A percentile compares a stretch with the other conserved stretches of the same genome.
Evolutionary conservation across 2,888 invertebrate genomes (phyloP).

Genomic region (Beris morrisii): DNA sequence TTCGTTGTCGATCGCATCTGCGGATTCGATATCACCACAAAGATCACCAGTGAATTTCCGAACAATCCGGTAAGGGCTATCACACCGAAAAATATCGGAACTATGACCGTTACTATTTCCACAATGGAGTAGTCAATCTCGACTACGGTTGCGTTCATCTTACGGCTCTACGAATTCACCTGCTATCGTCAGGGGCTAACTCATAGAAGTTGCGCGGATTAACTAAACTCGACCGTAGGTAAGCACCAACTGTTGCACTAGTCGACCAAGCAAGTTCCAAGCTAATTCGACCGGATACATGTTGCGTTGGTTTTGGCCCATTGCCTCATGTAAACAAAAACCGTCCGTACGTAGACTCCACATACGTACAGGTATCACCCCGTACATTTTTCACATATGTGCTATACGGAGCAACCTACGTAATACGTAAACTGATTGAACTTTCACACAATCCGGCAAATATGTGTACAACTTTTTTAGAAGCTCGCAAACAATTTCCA

Average conservation of each 20-base stretch:
- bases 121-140: constrained; percentile 5
- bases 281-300: not conserved
- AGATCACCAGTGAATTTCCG: constrained; percentile 85
- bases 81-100: constrained; percentile 80
- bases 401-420: no score
- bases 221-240: not conserved
- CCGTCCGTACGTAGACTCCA: not conserved
- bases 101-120: constrained; percentile 65
- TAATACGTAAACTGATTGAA: constrained; percentile 20
- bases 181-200: not conserved
- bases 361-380: constrained; percentile 1
- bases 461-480: constrained; percentile 11
- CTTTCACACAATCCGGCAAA: constrained; percentile 23
- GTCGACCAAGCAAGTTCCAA: constrained; percentile 12
- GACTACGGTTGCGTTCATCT: constrained; percentile 17
- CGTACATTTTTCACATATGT: no score
- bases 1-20: constrained; percentile 93
- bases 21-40: constrained; percentile 83
- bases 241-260: constrained; percentile 25
- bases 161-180: not conserved
- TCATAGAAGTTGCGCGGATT: constrained; percentile 1
- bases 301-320: constrained; percentile 31
- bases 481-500: constrained; percentile 16
- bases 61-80: constrained; percentile 83
- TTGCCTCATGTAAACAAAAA: constrained; percentile 28